Base-by-base conservation (phyloP, 2,113 vertebrate genomes). In the Plotosus lineatus region DNA sequence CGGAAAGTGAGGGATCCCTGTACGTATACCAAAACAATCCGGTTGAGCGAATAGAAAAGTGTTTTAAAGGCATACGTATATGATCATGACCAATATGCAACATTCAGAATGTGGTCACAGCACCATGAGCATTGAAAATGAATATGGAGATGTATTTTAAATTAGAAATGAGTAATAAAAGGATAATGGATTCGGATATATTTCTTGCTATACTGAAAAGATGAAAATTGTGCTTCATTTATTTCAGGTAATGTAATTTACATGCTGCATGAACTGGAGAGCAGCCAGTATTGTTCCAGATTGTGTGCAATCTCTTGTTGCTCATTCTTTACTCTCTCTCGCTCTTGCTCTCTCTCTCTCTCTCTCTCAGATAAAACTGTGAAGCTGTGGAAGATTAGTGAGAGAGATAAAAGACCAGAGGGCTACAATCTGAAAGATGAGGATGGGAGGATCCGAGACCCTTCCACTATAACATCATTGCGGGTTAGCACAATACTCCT, bases 301-400 rank as follows among this genome's bases (percentile, higher is more conserved):
- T 78, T 85, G 83, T 77, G 48, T 73, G 66, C 31, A 33, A 3
- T 58, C 46, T 85, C 71, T 72, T 72, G 68, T 72, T 72, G 68
- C 44, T 73, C 4, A 51, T 46, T 51, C 46, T 51, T 66, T 46
- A 56, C 75, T 73, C 73, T 5, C 60, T 11, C 50, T 75, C 75
- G 33, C 63, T 73, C 53, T 68, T 8, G 53, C 33, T 26, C 21
- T 53, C 14, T 65, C 79, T 73, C 11, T 53, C 15, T 60, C 8
- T 36, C 12, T 71, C 2, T 80, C 19, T 69, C 94, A 95, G 94
- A 99, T 92, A 99, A 99, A 94, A 99, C 97, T 0, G 97, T 99
- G 91, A 99, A 99, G 92, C 95, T 99, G 76, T 99, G 98, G 98
- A 99, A 99, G 89, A 97, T 99, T 89, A 99, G 98, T n/a, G 98